These are phyloP conservation scores for Drosophila quadrilineata DNA, from an alignment of 1,140 invertebrate genomes.

Conservation along the genomic window DNA sequence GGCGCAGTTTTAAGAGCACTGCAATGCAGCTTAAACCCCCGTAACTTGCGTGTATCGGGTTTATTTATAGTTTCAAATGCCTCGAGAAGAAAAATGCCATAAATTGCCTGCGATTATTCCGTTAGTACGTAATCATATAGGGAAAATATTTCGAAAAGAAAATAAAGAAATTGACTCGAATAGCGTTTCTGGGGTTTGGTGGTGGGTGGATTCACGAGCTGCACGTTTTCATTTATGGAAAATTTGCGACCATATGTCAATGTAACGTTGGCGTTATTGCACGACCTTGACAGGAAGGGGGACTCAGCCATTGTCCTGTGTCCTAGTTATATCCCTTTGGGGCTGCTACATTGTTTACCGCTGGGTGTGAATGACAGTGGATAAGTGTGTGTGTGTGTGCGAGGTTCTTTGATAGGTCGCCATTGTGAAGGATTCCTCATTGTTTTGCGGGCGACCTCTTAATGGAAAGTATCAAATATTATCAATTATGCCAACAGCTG, in stretches of 20 bases:
- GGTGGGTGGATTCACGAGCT: too few species aligned
- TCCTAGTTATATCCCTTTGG: constrained; percentile 39
- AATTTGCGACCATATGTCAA: constrained; percentile 32
- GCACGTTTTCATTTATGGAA: constrained; percentile 46
- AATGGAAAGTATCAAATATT: too few species aligned
- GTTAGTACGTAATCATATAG: neutral
- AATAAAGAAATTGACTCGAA: too few species aligned
- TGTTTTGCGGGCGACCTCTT: too few species aligned
- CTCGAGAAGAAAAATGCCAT: constrained; percentile 5
- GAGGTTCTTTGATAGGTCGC: too few species aligned
- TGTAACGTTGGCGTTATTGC: constrained; percentile 5
- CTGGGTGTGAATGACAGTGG: too few species aligned
- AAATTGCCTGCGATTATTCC: constrained; percentile 8
- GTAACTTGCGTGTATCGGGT: constrained; percentile 10
- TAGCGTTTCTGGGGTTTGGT: too few species aligned
- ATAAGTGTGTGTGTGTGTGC: too few species aligned
- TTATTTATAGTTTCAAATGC: constrained; percentile 26
- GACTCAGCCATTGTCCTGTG: constrained; percentile 32
- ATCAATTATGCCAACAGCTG: too few species aligned
- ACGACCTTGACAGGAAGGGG: constrained; percentile 46
- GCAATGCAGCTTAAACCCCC: neutral
- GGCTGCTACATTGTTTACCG: too few species aligned
- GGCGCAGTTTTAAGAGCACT: constrained; percentile 9
- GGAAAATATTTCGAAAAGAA: too few species aligned
- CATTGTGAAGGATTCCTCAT: too few species aligned